Evolutionary conservation across 1,140 invertebrate species (phyloP).

Genomic region (Cydia amplana): DNA sequence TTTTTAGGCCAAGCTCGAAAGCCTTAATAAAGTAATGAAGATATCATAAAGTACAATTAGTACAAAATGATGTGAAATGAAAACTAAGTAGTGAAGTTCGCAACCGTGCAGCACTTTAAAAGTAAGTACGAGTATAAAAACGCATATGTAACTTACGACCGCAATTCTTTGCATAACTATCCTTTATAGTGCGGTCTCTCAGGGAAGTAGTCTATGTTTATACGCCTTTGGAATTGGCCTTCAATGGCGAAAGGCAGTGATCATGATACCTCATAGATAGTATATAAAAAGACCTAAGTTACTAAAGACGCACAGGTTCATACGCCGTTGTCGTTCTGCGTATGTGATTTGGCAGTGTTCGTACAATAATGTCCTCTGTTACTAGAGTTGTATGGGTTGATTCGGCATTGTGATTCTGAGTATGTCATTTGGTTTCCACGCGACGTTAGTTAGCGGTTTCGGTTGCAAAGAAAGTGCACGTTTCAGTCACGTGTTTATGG

Average conservation of each 20-base stretch:
- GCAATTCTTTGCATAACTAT: neutral
- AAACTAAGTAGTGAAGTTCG: too few species aligned
- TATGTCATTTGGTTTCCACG: neutral
- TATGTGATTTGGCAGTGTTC: neutral
- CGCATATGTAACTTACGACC: too few species aligned
- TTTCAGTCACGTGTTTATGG: constrained; percentile 1
- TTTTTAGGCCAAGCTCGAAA: too few species aligned
- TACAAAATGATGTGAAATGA: too few species aligned
- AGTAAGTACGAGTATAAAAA: too few species aligned
- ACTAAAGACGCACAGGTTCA: neutral
- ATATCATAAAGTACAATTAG: too few species aligned
- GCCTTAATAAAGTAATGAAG: too few species aligned
- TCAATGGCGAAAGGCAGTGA: constrained; percentile 31
- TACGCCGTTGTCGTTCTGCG: neutral
- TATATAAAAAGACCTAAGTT: neutral
- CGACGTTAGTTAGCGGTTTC: constrained; percentile 20
- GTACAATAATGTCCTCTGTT: neutral
- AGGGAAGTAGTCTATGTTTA: neutral
- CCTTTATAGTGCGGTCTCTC: neutral
- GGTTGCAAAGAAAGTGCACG: constrained; percentile 13
- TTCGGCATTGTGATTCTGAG: neutral
- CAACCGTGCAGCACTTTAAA: too few species aligned
- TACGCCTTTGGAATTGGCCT: constrained; percentile 24
- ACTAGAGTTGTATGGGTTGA: neutral
- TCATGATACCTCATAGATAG: neutral